A percentile compares a stretch with the other conserved stretches of the same genome.
Conservation (phyloP, 2,113 vertebrate species). For the Thermophis baileyi region DNA sequence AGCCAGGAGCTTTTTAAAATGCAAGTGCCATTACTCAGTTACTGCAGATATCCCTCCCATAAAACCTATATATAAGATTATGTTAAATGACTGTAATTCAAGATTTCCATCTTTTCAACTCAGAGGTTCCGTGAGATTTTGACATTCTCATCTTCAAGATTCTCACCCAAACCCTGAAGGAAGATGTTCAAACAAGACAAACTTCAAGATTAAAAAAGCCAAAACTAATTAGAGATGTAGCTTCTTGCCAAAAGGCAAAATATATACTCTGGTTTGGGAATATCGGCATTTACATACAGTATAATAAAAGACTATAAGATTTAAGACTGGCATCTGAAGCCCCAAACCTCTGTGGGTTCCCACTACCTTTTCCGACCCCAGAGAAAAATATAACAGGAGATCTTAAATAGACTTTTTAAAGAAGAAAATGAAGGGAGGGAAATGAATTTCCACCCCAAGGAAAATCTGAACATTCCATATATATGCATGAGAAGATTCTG, state of each 20-base stretch:
- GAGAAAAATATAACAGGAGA: background rate
- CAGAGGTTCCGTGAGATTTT: background rate
- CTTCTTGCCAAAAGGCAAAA: background rate
- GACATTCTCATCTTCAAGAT: background rate
- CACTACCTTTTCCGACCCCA: background rate
- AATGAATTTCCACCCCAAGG: background rate
- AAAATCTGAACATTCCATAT: background rate
- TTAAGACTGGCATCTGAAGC: background rate
- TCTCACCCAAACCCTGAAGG: background rate
- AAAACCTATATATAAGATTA: background rate
- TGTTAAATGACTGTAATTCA: background rate
- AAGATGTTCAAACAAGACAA: background rate
- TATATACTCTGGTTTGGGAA: background rate
- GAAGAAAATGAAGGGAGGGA: background rate
- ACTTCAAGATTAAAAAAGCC: background rate
- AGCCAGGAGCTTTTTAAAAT: background rate
- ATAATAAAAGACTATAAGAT: background rate
- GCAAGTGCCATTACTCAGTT: background rate
- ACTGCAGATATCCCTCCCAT: background rate
- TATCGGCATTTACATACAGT: background rate
- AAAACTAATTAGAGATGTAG: background rate
- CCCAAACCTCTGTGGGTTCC: background rate
- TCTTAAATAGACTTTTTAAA: background rate
- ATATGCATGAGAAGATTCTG: background rate
- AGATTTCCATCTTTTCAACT: background rate